Base-by-base conservation (phyloP, 2,888 invertebrate genomes). In the Drosophila limbata region DNA sequence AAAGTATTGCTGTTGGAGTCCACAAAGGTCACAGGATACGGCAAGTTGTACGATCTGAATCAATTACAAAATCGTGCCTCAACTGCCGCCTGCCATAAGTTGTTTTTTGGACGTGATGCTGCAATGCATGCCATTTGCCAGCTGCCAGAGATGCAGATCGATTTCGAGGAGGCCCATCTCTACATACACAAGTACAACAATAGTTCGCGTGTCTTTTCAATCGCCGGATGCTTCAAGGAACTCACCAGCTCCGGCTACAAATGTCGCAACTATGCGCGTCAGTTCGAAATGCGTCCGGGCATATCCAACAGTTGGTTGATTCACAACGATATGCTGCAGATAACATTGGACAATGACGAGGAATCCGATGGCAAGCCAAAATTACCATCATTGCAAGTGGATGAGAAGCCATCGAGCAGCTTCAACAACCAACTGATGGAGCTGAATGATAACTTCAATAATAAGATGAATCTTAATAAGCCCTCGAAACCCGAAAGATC, bases 281-380 rank as follows among this genome's bases (percentile, higher is more conserved):
- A 59, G 4, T 67, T 79, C 50, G 53, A 44, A 0, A 11, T 79
- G 25, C 57, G 39, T n/a, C 10, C 15, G 2, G 3, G 28, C 31
- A 4, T 8, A 1, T 10, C 17, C 3, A 1, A 15, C n/a, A 8
- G 19, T 3, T 77, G 80, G 77, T 0, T 67, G 1, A 73, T 78
- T 21, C 48, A 25, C 6, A 70, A 69, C 4, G 80, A 80, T 5
- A 55, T 47, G 37, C 37, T 80, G 1, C 33, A 40, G 3, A 15
- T 63, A 6, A 25, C 13, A 9, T 1, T 10, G 13, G 28, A 3
- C 25, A 6, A 9, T 9, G 35, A 40, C 4, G 5, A 33, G 8
- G 8, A n/a, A 4, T 21, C 8, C 1, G 33, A 48, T 19, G 3
- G 1, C 33, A 48, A 48, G 13, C 17, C 17, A 13, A 13, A 19